Evolutionary conservation across 2,797 vertebrate genomes (phyloP).

Genomic region (Acanthurus leucopareius): DNA sequence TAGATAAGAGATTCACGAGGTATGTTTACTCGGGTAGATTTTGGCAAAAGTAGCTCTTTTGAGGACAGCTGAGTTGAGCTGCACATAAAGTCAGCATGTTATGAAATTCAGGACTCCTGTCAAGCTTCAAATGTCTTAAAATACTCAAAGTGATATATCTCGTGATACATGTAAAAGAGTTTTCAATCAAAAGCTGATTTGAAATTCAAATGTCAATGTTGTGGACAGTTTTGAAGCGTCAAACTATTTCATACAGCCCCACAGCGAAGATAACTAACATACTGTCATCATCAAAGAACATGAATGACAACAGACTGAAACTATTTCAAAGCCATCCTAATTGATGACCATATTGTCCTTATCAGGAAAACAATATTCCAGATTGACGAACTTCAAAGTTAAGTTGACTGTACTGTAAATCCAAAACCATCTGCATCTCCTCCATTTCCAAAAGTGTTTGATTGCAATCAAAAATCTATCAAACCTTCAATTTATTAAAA

Average conservation of each 20-base stretch:
- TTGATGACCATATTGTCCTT: neutral
- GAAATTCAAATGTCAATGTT: no score
- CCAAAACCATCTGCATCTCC: neutral
- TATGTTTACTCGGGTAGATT: neutral
- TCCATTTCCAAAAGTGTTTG: neutral
- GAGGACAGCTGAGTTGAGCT: neutral
- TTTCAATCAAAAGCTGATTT: no score
- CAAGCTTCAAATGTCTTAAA: no score
- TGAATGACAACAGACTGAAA: neutral
- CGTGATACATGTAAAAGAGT: no score
- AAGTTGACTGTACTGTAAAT: neutral
- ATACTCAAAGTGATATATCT: no score
- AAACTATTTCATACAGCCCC: no score
- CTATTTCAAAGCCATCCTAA: neutral
- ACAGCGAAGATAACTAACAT: neutral
- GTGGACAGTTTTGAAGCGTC: no score
- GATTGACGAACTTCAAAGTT: neutral
- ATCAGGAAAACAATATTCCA: neutral
- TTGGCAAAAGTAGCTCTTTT: neutral
- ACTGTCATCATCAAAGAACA: constrained; percentile 2
- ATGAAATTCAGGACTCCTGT: no score
- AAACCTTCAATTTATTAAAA: neutral
- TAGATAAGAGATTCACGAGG: neutral
- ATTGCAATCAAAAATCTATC: neutral
- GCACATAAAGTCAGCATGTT: no score